Base-by-base conservation (phyloP, 2,113 vertebrate species). In the Dasypus novemcinctus region DNA sequence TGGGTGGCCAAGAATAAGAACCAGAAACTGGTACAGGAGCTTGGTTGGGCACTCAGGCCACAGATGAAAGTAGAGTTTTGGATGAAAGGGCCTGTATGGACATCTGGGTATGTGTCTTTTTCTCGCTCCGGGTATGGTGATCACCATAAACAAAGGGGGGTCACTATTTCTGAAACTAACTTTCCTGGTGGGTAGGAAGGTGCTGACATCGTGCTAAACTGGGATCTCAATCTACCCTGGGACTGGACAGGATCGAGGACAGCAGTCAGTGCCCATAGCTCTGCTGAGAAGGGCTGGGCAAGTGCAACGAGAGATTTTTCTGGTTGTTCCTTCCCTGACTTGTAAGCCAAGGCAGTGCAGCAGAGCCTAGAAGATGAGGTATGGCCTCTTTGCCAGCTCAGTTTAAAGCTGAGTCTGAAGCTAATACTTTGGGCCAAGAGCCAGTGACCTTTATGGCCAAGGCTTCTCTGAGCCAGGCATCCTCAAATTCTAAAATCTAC, bases 361-460 rank as follows among this genome's bases (percentile, higher is more conserved):
- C 68, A 52, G 10, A 21, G 71, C 1, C 52, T 76, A 33, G 41
- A 64, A 61, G 88, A 93, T 78, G 68, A 83, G 21, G 74, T 69
- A 25, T 0, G 10, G 14, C 38, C 20, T 90, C n/a, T 76, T 88
- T 78, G 85, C 43, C 31, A 87, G 68, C 6, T 41, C 31, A 18
- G 10, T 74, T 92, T 80, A 54, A 43, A 54, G n/a, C 31, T 52
- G 61, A 90, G 49, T 33, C 68, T 38, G 46, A 82, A 83, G 68
- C 43, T 79, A 69, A 86, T 18, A 10, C 21, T 84, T 63, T 92
- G 31, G 18, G 46, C 57, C 63, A 83, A 80, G 18, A 88, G 64
- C 59, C 63, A 91, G 25, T 85, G 94, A 95, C 95, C 74, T 95
- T 86, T 13, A 33, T 15, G 23, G 54, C 64, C 78, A 91, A 85